These are phyloP conservation scores for Coenonympha glycerion DNA, from an alignment of 2,888 invertebrate genomes.

Conservation along the genomic window DNA sequence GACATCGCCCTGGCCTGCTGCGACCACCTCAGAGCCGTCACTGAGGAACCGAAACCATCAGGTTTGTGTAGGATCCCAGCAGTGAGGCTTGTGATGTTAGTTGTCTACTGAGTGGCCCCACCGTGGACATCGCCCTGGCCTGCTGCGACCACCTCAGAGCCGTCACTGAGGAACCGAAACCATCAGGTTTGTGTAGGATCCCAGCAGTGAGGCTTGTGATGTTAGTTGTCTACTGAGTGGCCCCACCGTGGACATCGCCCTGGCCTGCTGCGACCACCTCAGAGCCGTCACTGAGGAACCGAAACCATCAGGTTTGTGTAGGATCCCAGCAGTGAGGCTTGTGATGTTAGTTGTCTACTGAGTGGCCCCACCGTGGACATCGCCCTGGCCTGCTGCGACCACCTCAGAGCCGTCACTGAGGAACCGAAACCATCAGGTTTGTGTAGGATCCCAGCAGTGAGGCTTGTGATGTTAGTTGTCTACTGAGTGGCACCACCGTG, in stretches of 20 bases:
- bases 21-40: constrained; percentile 80
- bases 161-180: constrained; percentile 78
- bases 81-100: constrained; percentile 68
- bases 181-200: constrained; percentile 15
- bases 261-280: constrained; percentile 78
- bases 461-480: constrained; percentile 71
- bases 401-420: constrained; percentile 82
- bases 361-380: constrained; percentile 72
- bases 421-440: constrained; percentile 54
- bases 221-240: constrained; percentile 72
- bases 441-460: constrained; percentile 46
- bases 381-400: constrained; percentile 77
- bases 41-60: constrained; percentile 72
- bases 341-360: constrained; percentile 73
- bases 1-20: constrained; percentile 76
- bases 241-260: constrained; percentile 73
- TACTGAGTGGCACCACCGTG: constrained; percentile 71
- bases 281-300: constrained; percentile 82
- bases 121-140: constrained; percentile 74
- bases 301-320: constrained; percentile 14
- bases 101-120: constrained; percentile 69
- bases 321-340: constrained; percentile 50
- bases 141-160: constrained; percentile 81
- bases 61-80: constrained; percentile 42
- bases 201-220: constrained; percentile 62